These are phyloP conservation scores for Drosophila oshimai DNA, from an alignment of 1,140 invertebrate species.

Conservation along the genomic window DNA sequence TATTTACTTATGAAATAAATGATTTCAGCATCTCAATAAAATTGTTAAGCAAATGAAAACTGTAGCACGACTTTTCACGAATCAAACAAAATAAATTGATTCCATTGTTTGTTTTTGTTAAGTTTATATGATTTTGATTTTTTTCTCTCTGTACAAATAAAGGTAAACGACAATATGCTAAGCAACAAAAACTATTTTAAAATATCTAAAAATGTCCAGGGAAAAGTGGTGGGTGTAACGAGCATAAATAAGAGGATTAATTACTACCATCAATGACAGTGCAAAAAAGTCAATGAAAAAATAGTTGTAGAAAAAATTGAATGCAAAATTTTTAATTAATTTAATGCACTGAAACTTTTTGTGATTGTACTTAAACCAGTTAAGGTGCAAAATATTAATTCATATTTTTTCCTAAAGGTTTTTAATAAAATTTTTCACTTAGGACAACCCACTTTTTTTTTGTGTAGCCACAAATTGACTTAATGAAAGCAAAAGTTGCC, in stretches of 20 bases:
- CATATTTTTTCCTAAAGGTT: no score
- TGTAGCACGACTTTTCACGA: no score
- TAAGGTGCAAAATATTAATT: no score
- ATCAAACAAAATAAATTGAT: no score
- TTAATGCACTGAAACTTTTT: neutral
- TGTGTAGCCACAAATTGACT: neutral
- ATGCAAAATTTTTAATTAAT: neutral
- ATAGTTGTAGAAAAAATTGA: neutral
- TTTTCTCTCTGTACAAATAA: neutral
- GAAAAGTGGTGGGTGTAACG: neutral
- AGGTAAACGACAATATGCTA: neutral
- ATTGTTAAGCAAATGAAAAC: no score
- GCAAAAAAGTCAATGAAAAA: slow-evolving; percentile 18
- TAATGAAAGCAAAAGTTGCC: slow-evolving; percentile 46
- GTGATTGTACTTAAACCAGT: no score
- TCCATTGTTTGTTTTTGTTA: neutral
- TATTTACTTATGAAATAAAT: no score
- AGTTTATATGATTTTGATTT: neutral
- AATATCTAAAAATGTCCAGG: neutral
- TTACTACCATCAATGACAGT: neutral
- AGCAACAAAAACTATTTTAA: neutral
- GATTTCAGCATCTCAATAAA: no score
- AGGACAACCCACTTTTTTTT: no score
- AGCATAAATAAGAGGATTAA: slow-evolving; percentile 17
- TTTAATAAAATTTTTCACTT: no score